phyloP scores from a whole-genome alignment of 2,113 vertebrate species.

The Psittacula cyanocephala region DNA sequence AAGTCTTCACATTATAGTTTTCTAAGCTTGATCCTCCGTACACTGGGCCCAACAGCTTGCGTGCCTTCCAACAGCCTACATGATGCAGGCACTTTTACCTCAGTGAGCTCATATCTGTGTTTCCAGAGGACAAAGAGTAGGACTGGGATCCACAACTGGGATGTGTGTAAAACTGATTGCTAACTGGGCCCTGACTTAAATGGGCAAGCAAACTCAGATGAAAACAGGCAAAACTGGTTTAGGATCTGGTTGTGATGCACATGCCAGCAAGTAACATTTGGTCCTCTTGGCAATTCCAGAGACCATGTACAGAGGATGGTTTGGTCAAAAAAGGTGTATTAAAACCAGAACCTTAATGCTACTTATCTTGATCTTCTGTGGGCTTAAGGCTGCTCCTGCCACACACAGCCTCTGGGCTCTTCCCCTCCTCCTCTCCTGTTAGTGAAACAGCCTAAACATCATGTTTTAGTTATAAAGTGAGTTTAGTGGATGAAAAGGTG shows the following conservation, averaged over 20 bases:
- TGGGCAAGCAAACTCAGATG: not conserved
- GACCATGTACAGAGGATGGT: not conserved
- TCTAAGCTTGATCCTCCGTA: not conserved
- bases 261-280: not conserved
- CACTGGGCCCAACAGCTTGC: not conserved
- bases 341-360: not conserved
- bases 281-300: not conserved
- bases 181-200: not conserved
- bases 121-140: not conserved
- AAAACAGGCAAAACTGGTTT: not conserved
- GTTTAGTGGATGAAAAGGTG: constrained; percentile 29
- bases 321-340: not conserved
- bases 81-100: not conserved
- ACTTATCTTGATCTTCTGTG: not conserved
- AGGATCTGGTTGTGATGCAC: not conserved
- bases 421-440: not conserved
- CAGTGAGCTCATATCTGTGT: accelerated
- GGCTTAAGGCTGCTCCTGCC: not conserved
- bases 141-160: not conserved
- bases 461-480: constrained; percentile 64
- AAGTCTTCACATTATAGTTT: not conserved
- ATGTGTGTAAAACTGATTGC: accelerated
- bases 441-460: constrained; percentile 58
- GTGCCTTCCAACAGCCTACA: not conserved
- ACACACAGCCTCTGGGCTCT: not conserved